These are phyloP conservation scores for Torymus tubicola DNA, from an alignment of 2,888 invertebrate species.

Conservation along the genomic window DNA sequence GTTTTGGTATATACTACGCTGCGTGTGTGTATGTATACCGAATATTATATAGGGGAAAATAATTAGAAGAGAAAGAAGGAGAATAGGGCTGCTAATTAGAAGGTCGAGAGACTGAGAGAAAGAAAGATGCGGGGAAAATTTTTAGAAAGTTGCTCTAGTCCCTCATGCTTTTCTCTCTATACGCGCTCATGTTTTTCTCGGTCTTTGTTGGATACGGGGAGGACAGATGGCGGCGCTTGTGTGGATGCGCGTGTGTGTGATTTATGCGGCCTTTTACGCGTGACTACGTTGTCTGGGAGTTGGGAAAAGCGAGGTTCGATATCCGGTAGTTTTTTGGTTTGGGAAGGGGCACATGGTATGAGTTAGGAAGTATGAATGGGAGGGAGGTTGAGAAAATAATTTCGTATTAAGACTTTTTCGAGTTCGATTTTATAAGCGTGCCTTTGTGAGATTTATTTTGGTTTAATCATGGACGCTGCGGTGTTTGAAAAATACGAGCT, in stretches of 20 bases:
- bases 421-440: too few species aligned
- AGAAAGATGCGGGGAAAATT: slow-evolving; percentile 9
- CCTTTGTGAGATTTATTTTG: too few species aligned
- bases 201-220: not conserved
- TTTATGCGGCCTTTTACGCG: slow-evolving; percentile 19
- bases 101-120: not conserved
- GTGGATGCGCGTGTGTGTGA: not conserved
- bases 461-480: too few species aligned
- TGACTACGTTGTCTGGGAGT: too few species aligned
- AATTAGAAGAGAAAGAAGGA: slow-evolving; percentile 26
- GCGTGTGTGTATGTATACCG: not conserved
- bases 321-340: too few species aligned
- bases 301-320: too few species aligned
- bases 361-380: too few species aligned
- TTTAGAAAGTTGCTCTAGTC: slow-evolving; percentile 38
- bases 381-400: too few species aligned
- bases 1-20: too few species aligned
- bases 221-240: slow-evolving; percentile 40
- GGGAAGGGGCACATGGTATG: too few species aligned
- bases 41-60: slow-evolving; percentile 27
- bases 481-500: too few species aligned
- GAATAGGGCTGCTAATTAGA: slow-evolving; percentile 33
- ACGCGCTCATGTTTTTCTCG: slow-evolving; percentile 7
- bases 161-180: not conserved
- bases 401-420: too few species aligned